These are phyloP conservation scores for Cotesia congregata DNA, from an alignment of 2,888 invertebrate species.

Conservation along the genomic window DNA sequence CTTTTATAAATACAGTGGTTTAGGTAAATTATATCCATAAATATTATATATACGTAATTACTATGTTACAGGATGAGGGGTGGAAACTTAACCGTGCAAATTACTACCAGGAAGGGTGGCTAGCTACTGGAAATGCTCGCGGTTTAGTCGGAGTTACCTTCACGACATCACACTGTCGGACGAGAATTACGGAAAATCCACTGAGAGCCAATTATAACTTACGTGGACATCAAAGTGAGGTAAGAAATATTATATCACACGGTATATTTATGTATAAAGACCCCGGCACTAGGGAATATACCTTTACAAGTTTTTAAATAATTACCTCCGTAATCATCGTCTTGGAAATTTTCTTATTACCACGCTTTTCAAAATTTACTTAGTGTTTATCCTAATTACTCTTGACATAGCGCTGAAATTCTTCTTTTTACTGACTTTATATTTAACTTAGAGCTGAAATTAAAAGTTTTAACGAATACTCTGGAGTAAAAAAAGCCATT, in stretches of 20 bases:
- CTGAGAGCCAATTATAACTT: slow-evolving; percentile 96
- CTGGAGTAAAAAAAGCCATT: too few relatives aligned
- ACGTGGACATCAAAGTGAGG: slow-evolving; percentile 95
- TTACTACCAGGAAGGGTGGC: slow-evolving; percentile 98
- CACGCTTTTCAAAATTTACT: too few relatives aligned
- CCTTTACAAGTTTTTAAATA: too few relatives aligned
- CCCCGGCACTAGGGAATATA: too few relatives aligned
- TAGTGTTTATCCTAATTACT: too few relatives aligned
- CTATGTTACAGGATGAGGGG: slow-evolving; percentile 83
- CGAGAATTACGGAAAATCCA: slow-evolving; percentile 85
- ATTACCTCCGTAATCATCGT: not conserved
- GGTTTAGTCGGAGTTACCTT: slow-evolving; percentile 97
- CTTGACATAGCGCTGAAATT: too few relatives aligned
- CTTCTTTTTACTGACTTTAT: too few relatives aligned
- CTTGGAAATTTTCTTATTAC: too few relatives aligned
- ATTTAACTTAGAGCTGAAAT: too few relatives aligned
- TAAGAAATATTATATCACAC: slow-evolving; percentile 70
- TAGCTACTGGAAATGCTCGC: slow-evolving; percentile 94
- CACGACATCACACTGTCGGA: slow-evolving; percentile 93
- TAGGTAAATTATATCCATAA: not conserved
- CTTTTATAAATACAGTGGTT: too few relatives aligned
- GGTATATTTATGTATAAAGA: not conserved
- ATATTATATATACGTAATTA: slow-evolving; percentile 20
- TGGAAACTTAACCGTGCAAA: slow-evolving; percentile 96
- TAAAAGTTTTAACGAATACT: too few relatives aligned